Evolutionary conservation across 2,888 invertebrate genomes (phyloP), one percentile per base, ranked within the genome.

Genomic region (Drosophila percnosoma): DNA sequence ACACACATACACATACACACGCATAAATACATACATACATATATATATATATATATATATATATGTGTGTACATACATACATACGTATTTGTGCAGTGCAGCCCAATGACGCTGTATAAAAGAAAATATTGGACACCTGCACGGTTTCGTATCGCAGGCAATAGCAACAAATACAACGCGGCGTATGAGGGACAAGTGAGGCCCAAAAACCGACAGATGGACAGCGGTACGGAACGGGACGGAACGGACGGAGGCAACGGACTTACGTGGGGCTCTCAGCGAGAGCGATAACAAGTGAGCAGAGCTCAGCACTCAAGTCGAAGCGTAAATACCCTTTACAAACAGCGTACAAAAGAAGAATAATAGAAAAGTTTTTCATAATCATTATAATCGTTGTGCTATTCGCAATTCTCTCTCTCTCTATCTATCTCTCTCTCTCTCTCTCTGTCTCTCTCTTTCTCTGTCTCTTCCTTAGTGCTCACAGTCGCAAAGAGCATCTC

Each of bases 111-210:
- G 87, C 82, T 78, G 80, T 89, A 82, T 93, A 90, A 91, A 91
- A 89, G 83, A 89, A 87, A 89, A 89, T 90, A 91, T 90, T 91
- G 90, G 90, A 91, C 91, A 92, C 92, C 90, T 90, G 90, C 90
- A 91, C 85, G 89, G 89, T 90, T 83, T 90, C 87, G 83, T 75
- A 84, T 86, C 81, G 75, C 79, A 75, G 75, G 75, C 80, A 78
- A 79, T 63, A 78, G 74, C 80, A 83, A 78, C 80, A 80, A 78
- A 64, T 62, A 40, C 66, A 68, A 68, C 61, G 77, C 72, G 73
- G 73, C 68, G 82, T 74, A 76, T 82, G 85, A 83, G 87, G 85
- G 82, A 87, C 87, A 88, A 82, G 83, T 86, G 82, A 80, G 78
- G 84, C 67, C 85, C 70, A 67, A 85, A 83, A 72, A 78, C 62